These are phyloP conservation scores for Melanotaenia maccullochi DNA, from an alignment of 2,797 vertebrate genomes.

Conservation along the genomic window DNA sequence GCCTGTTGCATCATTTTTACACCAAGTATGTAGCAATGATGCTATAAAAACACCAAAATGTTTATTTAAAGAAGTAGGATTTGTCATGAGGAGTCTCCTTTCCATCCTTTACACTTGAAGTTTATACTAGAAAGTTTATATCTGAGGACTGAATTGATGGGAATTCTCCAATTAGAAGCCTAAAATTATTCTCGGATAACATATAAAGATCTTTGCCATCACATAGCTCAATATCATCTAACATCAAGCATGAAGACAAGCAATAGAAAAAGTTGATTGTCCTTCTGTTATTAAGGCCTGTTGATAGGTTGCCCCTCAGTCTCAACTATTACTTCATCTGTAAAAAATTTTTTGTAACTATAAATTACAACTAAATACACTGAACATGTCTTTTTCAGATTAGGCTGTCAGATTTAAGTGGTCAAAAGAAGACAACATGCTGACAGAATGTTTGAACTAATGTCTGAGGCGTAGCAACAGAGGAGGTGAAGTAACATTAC, in stretches of 20 bases:
- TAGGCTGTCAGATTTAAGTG: constrained; percentile 33
- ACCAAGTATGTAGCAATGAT: background rate
- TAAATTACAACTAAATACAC: constrained; percentile 56
- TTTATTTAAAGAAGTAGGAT: no score
- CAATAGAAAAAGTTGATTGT: constrained; percentile 43
- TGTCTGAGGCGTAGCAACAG: constrained; percentile 18
- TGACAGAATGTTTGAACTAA: constrained; percentile 7
- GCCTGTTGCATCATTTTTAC: background rate
- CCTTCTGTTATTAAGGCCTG: constrained; percentile 48
- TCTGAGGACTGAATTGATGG: background rate
- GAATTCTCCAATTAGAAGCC: no score
- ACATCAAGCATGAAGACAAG: background rate
- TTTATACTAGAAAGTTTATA: no score
- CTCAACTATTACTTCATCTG: constrained; percentile 25
- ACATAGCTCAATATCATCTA: no score
- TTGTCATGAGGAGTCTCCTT: background rate
- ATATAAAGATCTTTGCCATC: no score
- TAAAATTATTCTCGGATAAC: background rate
- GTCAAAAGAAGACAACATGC: constrained; percentile 21
- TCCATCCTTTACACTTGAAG: background rate
- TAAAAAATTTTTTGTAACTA: constrained; percentile 50
- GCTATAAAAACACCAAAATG: background rate
- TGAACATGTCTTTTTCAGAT: constrained; percentile 57
- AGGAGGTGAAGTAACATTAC: background rate
- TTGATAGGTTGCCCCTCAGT: constrained; percentile 22